Conservation (phyloP, 2,888 invertebrate species). For the Limnephilus marmoratus region DNA sequence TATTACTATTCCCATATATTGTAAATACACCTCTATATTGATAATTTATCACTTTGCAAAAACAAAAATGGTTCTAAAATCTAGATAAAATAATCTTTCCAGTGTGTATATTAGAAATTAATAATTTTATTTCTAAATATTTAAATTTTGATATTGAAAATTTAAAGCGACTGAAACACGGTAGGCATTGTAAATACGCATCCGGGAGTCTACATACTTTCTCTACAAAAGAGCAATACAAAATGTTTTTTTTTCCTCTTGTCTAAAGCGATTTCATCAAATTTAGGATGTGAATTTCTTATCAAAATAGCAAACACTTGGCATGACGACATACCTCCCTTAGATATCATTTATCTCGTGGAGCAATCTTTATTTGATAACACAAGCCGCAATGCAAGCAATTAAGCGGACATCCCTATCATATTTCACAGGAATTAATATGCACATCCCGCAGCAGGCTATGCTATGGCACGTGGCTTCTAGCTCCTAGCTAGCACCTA, state of each 20-base stretch:
- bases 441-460: conserved; percentile 53
- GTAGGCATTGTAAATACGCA: too few species aligned
- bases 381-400: conserved; percentile 54
- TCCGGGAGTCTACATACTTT: too few species aligned
- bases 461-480: conserved; percentile 15
- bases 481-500: neutral
- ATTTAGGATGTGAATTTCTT: neutral
- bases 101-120: too few species aligned
- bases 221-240: neutral
- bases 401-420: conserved; percentile 57
- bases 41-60: too few species aligned
- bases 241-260: neutral
- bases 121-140: too few species aligned
- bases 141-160: too few species aligned
- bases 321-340: neutral
- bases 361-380: conserved; percentile 61
- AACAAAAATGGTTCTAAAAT: too few species aligned
- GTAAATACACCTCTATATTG: too few species aligned
- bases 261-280: neutral
- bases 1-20: too few species aligned
- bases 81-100: too few species aligned
- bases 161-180: too few species aligned
- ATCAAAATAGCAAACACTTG: neutral
- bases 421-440: conserved; percentile 63
- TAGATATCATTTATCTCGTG: conserved; percentile 45